Evolutionary conservation across 2,888 invertebrate genomes (phyloP).

Genomic region (Hydrotaea diabolus): DNA sequence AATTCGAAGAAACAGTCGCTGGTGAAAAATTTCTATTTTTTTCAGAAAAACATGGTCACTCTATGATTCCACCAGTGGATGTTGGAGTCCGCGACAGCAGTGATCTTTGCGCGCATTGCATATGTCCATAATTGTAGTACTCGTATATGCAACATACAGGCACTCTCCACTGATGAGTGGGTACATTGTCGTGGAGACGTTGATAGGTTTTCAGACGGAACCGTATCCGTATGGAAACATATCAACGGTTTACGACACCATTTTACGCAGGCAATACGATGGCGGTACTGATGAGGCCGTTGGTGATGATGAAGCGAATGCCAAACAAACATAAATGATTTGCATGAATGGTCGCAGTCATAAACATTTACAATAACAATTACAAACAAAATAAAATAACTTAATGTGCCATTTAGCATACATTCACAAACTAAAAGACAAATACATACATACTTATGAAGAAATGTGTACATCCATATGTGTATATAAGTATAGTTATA

Average conservation of each 20-base stretch:
- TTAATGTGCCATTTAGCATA: constrained; percentile 37
- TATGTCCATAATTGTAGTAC: no score
- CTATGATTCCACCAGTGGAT: neutral
- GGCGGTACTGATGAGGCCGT: neutral
- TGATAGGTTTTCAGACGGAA: constrained; percentile 8
- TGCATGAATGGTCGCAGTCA: constrained; percentile 1
- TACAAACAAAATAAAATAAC: constrained; percentile 28
- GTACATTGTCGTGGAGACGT: constrained; percentile 25
- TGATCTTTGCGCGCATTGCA: neutral
- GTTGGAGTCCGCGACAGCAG: neutral
- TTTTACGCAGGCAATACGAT: no score
- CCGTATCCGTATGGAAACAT: no score
- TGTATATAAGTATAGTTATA: no score
- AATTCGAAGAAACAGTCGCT: no score
- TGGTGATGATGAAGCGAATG: neutral
- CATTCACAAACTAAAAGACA: neutral
- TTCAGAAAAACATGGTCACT: constrained; percentile 5
- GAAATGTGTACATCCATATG: no score
- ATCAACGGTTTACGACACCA: constrained; percentile 3
- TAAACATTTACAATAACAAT: constrained; percentile 29
- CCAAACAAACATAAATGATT: constrained; percentile 18
- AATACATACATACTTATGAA: neutral
- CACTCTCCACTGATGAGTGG: neutral
- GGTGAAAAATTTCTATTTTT: no score
- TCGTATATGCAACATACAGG: neutral